Evolutionary conservation across 2,888 invertebrate genomes (phyloP).

Genomic region (Abrostola triplasia): DNA sequence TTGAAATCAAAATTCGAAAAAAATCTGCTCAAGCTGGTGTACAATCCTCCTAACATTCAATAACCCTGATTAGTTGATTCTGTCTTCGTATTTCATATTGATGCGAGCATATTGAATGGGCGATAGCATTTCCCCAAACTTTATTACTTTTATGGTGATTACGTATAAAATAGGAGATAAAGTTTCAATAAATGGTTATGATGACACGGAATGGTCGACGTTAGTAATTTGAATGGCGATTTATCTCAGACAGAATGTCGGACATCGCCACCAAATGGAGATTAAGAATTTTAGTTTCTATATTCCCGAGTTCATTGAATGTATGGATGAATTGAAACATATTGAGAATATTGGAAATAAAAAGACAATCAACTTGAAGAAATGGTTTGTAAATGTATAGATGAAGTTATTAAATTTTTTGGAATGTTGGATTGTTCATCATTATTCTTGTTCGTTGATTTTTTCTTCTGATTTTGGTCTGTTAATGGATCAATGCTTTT

Average conservation of each 20-base stretch:
- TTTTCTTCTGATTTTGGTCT: too few species aligned
- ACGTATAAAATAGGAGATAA: conserved; percentile 48
- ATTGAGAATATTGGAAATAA: too few species aligned
- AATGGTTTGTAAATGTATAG: not conserved
- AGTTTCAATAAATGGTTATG: conserved; percentile 47
- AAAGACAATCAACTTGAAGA: conserved; percentile 16
- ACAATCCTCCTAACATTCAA: conserved; percentile 32
- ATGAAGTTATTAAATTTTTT: too few species aligned
- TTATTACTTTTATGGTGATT: conserved; percentile 53
- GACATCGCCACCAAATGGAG: conserved; percentile 34
- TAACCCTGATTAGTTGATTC: conserved; percentile 53
- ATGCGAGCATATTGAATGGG: conserved; percentile 50
- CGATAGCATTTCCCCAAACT: conserved; percentile 35
- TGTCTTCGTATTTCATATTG: conserved; percentile 49
- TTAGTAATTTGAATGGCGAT: conserved; percentile 44
- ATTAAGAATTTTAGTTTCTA: conserved; percentile 24
- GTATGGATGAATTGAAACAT: conserved; percentile 11
- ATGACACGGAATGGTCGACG: conserved; percentile 39
- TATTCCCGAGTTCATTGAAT: conserved; percentile 31
- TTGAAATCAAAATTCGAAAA: conserved; percentile 1
- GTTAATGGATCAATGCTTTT: too few species aligned
- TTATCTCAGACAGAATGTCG: conserved; percentile 33
- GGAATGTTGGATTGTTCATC: too few species aligned
- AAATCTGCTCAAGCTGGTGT: conserved; percentile 9
- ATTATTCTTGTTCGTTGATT: too few species aligned